Percentiles rank a stretch among this genome's conserved stretches.
Evolutionary conservation across 2,113 vertebrate genomes (phyloP).

Genomic region (Colossoma macropomum): DNA sequence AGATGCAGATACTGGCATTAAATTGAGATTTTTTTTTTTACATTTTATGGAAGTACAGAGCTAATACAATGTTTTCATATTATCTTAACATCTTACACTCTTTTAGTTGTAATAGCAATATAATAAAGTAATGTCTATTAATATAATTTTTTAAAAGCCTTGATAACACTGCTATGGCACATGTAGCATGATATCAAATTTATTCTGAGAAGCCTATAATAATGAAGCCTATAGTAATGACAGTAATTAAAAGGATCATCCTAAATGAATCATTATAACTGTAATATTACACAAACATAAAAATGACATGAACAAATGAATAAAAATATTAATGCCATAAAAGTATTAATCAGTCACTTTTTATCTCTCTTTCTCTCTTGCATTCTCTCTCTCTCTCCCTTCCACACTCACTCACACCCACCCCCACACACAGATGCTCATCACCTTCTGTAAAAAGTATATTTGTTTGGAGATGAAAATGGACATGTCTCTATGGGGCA

Average conservation of each 20-base stretch:
- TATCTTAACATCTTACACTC: too few species aligned
- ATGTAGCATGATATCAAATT: too few species aligned
- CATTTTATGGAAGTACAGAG: too few species aligned
- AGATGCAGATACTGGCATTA: too few species aligned
- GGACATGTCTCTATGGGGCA: constrained; percentile 22
- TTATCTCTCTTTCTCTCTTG: background rate
- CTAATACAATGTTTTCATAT: too few species aligned
- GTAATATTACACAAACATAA: background rate
- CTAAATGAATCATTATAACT: too few species aligned
- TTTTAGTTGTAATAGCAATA: background rate
- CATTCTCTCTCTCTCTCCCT: background rate
- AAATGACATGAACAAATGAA: background rate
- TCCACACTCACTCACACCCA: background rate
- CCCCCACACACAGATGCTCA: constrained; percentile 12
- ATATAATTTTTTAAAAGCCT: too few species aligned
- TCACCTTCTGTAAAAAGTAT: constrained; percentile 11
- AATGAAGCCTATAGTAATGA: too few species aligned
- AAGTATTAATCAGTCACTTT: background rate
- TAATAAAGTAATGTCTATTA: background rate
- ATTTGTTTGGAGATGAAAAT: constrained; percentile 7
- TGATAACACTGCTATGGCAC: too few species aligned
- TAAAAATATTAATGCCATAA: background rate
- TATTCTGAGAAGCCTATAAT: too few species aligned
- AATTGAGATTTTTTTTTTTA: too few species aligned
- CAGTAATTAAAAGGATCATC: too few species aligned